phyloP scores from a whole-genome alignment of 1,140 invertebrate species.

The Drosophila bipectinata region DNA sequence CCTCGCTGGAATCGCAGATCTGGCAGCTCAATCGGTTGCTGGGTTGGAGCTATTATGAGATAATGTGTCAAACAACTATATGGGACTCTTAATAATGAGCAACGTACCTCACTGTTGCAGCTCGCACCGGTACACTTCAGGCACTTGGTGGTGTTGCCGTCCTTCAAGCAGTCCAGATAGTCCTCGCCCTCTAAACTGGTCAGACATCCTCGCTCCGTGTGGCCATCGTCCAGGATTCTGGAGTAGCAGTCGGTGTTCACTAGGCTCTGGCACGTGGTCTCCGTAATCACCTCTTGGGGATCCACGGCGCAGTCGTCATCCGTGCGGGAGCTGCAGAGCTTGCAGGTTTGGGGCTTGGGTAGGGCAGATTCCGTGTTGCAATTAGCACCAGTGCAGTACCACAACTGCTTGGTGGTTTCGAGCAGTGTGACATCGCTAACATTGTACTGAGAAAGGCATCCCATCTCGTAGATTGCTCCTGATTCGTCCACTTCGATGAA shows the following conservation, averaged over 20 bases:
- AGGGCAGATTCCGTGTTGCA: constrained; percentile 61
- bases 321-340: constrained; percentile 67
- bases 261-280: constrained; percentile 30
- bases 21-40: constrained; percentile 64
- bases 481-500: constrained; percentile 62
- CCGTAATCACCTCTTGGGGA: constrained; percentile 15
- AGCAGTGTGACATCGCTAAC: constrained; percentile 47
- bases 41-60: constrained; percentile 58
- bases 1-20: constrained; percentile 54
- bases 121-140: constrained; percentile 44
- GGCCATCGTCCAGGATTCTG: constrained; percentile 59
- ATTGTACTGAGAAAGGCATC: constrained; percentile 74
- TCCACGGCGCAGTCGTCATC: constrained; percentile 55
- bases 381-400: constrained; percentile 69
- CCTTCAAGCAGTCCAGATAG: constrained; percentile 49
- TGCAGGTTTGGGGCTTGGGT: constrained; percentile 43
- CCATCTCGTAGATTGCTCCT: constrained; percentile 41
- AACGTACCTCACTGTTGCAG: constrained; percentile 63
- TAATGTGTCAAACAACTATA: not conserved
- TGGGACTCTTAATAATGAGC: too few relatives aligned
- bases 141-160: constrained; percentile 53
- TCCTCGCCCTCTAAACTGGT: constrained; percentile 56
- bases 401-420: constrained; percentile 54
- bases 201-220: constrained; percentile 74
- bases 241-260: constrained; percentile 71